Evolutionary conservation across 2,888 invertebrate species (phyloP).

Genomic region (Eupithecia subfuscata): DNA sequence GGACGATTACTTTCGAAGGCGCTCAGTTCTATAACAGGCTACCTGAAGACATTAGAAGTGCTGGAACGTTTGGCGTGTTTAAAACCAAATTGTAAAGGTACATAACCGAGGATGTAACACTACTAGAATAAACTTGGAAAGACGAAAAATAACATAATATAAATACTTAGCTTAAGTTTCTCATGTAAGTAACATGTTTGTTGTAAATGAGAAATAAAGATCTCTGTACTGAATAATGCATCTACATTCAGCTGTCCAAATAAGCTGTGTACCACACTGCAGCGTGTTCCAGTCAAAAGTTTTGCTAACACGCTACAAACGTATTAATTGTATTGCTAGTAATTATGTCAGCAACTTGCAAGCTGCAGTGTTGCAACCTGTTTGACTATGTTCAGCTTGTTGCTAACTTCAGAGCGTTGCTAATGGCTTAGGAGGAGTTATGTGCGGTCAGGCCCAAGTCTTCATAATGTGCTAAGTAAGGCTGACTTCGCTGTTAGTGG

Average conservation of each 20-base stretch:
- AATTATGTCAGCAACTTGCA: conserved; percentile 1
- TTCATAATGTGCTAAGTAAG: conserved; percentile 12
- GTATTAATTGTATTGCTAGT: conserved; percentile 3
- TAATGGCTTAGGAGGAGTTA: conserved; percentile 9
- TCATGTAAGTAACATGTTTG: no score
- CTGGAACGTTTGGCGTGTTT: no score
- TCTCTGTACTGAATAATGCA: no score
- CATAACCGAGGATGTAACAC: no score
- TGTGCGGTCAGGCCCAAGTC: conserved; percentile 6
- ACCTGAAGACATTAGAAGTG: no score
- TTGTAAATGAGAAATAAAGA: no score
- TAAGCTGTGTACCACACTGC: not conserved
- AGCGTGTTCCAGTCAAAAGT: not conserved
- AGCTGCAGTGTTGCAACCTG: conserved; percentile 5
- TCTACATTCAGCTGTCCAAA: not conserved
- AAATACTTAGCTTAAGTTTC: no score
- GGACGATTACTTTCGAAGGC: not conserved
- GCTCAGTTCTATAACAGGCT: no score
- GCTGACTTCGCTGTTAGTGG: not conserved
- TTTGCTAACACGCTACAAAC: not conserved
- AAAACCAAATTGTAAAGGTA: no score
- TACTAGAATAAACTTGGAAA: no score
- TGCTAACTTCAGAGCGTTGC: conserved; percentile 8
- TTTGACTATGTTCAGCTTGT: conserved; percentile 8
- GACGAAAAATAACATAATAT: no score